Percentiles rank a stretch among this genome's conserved stretches.
Conservation (phyloP, 2,888 invertebrate genomes). For the Limnephilus marmoratus region DNA sequence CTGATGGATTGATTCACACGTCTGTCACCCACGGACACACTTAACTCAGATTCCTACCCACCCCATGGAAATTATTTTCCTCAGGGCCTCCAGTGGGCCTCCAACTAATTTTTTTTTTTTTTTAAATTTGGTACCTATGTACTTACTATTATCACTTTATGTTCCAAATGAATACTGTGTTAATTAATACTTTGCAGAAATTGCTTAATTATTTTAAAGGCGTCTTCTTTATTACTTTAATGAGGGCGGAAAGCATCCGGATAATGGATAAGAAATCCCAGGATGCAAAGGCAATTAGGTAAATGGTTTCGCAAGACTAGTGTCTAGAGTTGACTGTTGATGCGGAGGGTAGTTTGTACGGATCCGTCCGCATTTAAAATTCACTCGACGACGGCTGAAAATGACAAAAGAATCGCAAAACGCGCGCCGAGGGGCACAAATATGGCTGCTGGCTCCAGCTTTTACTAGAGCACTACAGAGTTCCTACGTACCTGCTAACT, state of each 20-base stretch:
- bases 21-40: too few relatives aligned
- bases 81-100: too few relatives aligned
- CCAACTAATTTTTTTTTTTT: too few relatives aligned
- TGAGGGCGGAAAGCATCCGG: not conserved
- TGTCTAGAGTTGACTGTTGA: not conserved
- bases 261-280: not conserved
- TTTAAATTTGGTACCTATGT: too few relatives aligned
- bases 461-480: too few relatives aligned
- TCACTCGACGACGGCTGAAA: conserved; percentile 47
- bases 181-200: not conserved
- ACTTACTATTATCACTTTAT: too few relatives aligned
- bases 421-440: conserved; percentile 14
- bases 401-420: conserved; percentile 49
- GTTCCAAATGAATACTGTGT: too few relatives aligned
- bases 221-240: not conserved
- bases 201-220: not conserved
- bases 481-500: not conserved
- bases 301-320: conserved; percentile 3
- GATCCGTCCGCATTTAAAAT: conserved; percentile 42
- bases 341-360: conserved; percentile 12
- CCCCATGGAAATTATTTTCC: too few relatives aligned
- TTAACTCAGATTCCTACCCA: too few relatives aligned
- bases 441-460: conserved; percentile 12
- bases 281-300: conserved; percentile 29
- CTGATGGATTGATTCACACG: too few relatives aligned